These are phyloP conservation scores for Rhadina sibilatrix DNA, from an alignment of 2,113 vertebrate genomes.

Conservation along the genomic window DNA sequence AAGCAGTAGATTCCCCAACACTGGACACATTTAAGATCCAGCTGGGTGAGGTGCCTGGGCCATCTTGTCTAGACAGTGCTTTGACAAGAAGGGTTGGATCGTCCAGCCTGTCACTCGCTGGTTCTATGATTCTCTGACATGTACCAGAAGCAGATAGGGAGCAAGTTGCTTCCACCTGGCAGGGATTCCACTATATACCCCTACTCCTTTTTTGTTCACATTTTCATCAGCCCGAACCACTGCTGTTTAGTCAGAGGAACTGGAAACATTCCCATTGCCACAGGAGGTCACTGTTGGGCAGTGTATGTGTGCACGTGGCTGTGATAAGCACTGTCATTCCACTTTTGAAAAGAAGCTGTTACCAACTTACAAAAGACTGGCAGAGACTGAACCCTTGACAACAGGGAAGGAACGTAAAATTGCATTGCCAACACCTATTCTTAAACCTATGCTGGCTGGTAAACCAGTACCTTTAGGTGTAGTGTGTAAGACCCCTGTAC, in stretches of 20 bases:
- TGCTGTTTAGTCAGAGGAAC: neutral
- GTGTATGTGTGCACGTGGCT: neutral
- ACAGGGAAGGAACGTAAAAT: neutral
- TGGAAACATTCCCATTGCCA: neutral
- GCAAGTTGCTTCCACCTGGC: neutral
- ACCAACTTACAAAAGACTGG: neutral
- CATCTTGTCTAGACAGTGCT: neutral
- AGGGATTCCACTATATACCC: neutral
- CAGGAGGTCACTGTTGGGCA: slow-evolving; percentile 47
- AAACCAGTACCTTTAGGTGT: neutral
- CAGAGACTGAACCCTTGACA: neutral
- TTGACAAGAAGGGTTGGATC: neutral
- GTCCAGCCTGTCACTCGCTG: neutral
- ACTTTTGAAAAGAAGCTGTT: neutral
- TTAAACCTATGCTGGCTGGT: neutral
- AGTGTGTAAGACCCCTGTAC: neutral
- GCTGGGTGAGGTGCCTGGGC: neutral
- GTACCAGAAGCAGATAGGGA: neutral
- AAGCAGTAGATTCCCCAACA: neutral
- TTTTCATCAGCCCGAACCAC: neutral
- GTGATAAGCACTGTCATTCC: neutral
- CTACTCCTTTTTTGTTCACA: neutral
- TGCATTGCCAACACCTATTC: neutral
- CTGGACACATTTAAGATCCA: neutral
- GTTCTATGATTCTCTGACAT: neutral